Conservation (phyloP, 2,113 vertebrate species). For the Mormyrus iriodes region DNA sequence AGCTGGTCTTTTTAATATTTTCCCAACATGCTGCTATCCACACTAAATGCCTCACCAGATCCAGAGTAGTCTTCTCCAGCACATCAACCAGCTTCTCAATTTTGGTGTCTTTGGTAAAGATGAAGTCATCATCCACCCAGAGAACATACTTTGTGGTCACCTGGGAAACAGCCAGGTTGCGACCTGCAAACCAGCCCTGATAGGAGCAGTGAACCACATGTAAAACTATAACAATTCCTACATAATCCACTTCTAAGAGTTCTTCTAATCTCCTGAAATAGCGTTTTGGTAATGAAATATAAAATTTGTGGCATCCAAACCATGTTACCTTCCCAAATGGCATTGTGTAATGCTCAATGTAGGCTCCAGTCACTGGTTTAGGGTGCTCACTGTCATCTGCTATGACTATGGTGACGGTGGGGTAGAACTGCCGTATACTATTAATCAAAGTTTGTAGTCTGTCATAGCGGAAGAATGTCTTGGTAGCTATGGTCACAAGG, state of each 20-base stretch:
- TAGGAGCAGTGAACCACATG: background rate
- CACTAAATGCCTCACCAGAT: slow-evolving; percentile 64
- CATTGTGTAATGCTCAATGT: slow-evolving; percentile 87
- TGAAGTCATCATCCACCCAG: slow-evolving; percentile 85
- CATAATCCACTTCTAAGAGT: too few relatives aligned
- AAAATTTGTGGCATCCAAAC: background rate
- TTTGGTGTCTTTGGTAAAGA: slow-evolving; percentile 73
- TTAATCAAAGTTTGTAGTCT: slow-evolving; percentile 75
- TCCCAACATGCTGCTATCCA: background rate
- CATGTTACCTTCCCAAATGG: slow-evolving; percentile 78
- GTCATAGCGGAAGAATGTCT: slow-evolving; percentile 83
- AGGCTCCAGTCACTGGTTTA: slow-evolving; percentile 64
- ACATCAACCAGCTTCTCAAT: slow-evolving; percentile 82
- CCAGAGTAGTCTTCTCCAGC: slow-evolving; percentile 74
- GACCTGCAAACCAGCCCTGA: slow-evolving; percentile 87
- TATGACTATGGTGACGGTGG: slow-evolving; percentile 74
- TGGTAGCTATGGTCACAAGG: slow-evolving; percentile 81
- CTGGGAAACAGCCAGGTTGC: slow-evolving; percentile 82
- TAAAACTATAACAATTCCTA: background rate
- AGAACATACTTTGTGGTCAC: slow-evolving; percentile 83
- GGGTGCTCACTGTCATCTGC: slow-evolving; percentile 79
- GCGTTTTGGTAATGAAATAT: background rate
- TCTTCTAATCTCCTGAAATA: background rate
- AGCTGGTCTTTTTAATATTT: background rate
- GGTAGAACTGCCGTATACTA: slow-evolving; percentile 80